These are phyloP conservation scores for Rhinoderma darwinii DNA, from an alignment of 2,113 vertebrate species.

Conservation along the genomic window DNA sequence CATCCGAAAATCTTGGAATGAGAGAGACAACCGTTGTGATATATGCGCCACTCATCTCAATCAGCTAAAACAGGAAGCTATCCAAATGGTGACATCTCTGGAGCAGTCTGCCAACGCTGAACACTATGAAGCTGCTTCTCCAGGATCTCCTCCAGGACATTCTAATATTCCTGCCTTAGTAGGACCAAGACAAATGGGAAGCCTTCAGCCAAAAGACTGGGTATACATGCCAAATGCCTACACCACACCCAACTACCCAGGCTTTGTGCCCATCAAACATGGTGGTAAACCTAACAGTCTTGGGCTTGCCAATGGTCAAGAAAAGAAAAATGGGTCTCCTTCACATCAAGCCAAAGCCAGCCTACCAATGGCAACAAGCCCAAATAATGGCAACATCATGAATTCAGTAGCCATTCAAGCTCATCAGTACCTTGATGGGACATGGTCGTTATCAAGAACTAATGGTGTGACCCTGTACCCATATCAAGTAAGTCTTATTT, in stretches of 20 bases:
- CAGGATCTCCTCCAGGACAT: conserved; percentile 80
- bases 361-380: conserved; percentile 81
- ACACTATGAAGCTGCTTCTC: conserved; percentile 81
- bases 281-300: conserved; percentile 88
- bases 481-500: conserved; percentile 84
- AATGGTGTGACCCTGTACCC: conserved; percentile 94
- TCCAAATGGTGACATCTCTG: conserved; percentile 90
- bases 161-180: conserved; percentile 72
- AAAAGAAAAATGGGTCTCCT: conserved; percentile 86
- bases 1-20: conserved; percentile 91
- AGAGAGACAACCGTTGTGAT: conserved; percentile 92
- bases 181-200: conserved; percentile 74
- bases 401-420: conserved; percentile 84
- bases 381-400: conserved; percentile 80
- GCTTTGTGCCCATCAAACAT: conserved; percentile 78
- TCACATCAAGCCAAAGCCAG: conserved; percentile 82
- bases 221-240: conserved; percentile 77
- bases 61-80: conserved; percentile 95
- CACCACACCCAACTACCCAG: conserved; percentile 75
- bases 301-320: conserved; percentile 82
- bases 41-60: conserved; percentile 93
- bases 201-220: conserved; percentile 79
- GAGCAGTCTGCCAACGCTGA: conserved; percentile 80
- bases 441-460: conserved; percentile 81
- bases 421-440: conserved; percentile 85